Base-by-base conservation (phyloP, 2,113 vertebrate genomes). In the Haemorhous mexicanus region DNA sequence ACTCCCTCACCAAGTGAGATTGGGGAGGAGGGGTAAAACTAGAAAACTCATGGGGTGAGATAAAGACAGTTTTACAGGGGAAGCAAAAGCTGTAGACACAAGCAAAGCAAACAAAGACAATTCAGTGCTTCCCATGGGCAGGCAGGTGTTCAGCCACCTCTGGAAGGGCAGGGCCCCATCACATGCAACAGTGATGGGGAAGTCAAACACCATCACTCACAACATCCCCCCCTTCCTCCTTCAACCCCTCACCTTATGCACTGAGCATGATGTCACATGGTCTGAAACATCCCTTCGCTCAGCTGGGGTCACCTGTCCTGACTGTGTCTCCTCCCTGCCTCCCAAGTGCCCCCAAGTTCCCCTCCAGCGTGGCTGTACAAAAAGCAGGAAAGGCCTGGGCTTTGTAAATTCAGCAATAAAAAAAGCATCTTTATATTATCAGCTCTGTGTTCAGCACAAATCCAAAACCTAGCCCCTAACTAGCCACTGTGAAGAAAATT, bases 331-430 rank as follows among this genome's bases (percentile, higher is more conserved):
- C 11, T 59, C 52, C 32, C 35, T 35, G 3, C 4, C 15, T 61
- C 27, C 37, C 63, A 37, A 1, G 7, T 11, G 22, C 7, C 15
- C 19, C 22, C 33, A 69, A 27, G 5, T 21, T 35, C 30, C 26
- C 10, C 2, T 0, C 14, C 37, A 87, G 15, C 1, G 0, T 27
- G 27, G 53, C 21, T 1, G 0, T 44, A 52, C 11, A 32, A 52
- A 77, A 37, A 44, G 15, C 22, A 52, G 55, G 37, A 61, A 78
- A 87, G 46, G 4, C 39, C 33, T 39, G 3, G 3, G 7, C 11
- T 28, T 28, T 53, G 15, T 28, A 28, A 69, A 53, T 61, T 69
- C 17, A 53, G 15, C 28, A 78, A 23, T 23, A 52, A 59, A 6
- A 50, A 50, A 35, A 67, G 16, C 13, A 10, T 27, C 14, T 52